Evolutionary conservation across 2,113 vertebrate species (phyloP).

Genomic region (Sander vitreus): DNA sequence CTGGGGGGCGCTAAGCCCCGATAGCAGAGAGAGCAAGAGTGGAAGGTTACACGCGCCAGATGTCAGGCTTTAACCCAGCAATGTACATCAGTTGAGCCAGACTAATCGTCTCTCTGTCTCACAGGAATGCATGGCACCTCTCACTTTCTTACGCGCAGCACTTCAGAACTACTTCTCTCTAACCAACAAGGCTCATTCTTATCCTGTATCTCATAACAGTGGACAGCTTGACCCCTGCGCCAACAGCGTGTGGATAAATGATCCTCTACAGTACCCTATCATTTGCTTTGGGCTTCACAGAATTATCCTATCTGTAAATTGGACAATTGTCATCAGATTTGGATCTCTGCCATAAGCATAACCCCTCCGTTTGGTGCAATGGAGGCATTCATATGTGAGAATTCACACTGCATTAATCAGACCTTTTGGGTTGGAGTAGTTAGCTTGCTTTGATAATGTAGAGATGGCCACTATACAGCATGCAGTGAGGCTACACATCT

Average conservation of each 20-base stretch:
- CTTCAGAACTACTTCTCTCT: conserved; percentile 38
- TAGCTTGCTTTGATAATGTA: conserved; percentile 29
- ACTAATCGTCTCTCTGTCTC: too few species aligned
- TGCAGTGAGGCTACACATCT: conserved; percentile 2
- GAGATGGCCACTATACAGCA: neutral
- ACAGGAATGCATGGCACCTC: neutral
- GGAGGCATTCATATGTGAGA: conserved; percentile 19
- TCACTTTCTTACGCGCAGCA: conserved; percentile 23
- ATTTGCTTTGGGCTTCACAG: conserved; percentile 38
- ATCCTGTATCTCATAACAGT: conserved; percentile 52
- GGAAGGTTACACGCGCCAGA: too few species aligned
- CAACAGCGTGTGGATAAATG: conserved; percentile 45
- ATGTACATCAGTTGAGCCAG: too few species aligned
- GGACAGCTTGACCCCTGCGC: conserved; percentile 52
- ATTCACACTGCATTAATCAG: conserved; percentile 11
- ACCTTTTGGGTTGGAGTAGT: neutral
- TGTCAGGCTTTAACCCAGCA: too few species aligned
- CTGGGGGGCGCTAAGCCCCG: too few species aligned
- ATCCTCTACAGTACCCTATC: conserved; percentile 20
- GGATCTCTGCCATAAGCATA: conserved; percentile 20
- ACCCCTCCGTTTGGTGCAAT: conserved; percentile 18
- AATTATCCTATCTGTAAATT: conserved; percentile 34
- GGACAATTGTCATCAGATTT: conserved; percentile 37
- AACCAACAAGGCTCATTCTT: conserved; percentile 47
- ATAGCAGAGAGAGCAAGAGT: too few species aligned